A percentile compares a stretch with the other conserved stretches of the same genome.
Conservation (phyloP, 30 jellyfish, hydroid and myxozoan species). For the Phacellophora camtschatica region DNA sequence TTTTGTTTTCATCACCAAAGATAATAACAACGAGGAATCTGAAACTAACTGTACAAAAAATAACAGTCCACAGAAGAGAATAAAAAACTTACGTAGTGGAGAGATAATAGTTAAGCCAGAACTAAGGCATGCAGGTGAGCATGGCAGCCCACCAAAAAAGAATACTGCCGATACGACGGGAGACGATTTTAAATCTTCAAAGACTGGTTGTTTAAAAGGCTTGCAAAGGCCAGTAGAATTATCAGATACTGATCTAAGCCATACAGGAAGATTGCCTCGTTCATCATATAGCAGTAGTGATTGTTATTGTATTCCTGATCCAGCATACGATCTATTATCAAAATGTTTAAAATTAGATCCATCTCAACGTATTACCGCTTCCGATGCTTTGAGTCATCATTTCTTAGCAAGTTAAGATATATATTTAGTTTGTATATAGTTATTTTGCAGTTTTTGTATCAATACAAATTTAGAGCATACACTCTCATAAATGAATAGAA, state of each 20-base stretch:
- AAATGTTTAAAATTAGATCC: conserved; percentile 81
- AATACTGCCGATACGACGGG: not conserved
- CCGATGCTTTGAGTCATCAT: conserved; percentile 82
- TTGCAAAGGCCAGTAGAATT: not conserved
- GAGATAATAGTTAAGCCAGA: not conserved
- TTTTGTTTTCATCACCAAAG: not conserved
- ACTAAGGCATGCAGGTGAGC: too few species aligned
- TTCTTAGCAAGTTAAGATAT: conserved; percentile 39
- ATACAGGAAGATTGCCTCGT: not conserved
- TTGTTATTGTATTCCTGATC: conserved; percentile 78
- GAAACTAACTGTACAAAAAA: not conserved
- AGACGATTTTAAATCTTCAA: not conserved
- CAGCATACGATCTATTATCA: conserved; percentile 78
- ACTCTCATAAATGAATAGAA: too few species aligned
- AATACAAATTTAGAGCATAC: too few species aligned
- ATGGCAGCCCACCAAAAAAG: not conserved
- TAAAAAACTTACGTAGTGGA: not conserved
- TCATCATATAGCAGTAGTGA: conserved; percentile 1
- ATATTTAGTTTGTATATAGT: not conserved
- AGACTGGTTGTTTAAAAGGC: not conserved
- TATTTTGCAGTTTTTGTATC: too few species aligned
- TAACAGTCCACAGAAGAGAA: conserved; percentile 1
- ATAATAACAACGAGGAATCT: not conserved
- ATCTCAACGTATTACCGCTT: conserved; percentile 83
- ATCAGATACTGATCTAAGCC: not conserved